Percentiles rank a stretch among this genome's conserved stretches.
Conservation (phyloP, 2,888 invertebrate genomes). For the Argyresthia goedartella region DNA sequence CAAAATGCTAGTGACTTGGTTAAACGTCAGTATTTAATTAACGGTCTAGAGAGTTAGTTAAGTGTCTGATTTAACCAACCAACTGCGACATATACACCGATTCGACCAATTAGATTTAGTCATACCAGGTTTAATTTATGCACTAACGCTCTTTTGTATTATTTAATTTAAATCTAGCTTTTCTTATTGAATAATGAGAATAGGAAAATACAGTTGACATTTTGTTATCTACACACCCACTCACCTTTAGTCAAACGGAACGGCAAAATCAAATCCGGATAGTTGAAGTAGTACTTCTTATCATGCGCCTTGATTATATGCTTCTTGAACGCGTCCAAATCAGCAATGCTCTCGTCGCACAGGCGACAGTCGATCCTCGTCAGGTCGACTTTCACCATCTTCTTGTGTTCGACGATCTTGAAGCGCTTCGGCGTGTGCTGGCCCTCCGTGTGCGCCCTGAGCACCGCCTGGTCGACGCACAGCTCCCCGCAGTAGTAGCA, state of each 20-base stretch:
- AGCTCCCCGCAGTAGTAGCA: constrained; percentile 51
- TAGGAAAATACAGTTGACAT: no score
- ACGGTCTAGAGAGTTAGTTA: no score
- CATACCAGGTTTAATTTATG: no score
- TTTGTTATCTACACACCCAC: no score
- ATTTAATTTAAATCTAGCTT: no score
- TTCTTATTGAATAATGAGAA: no score
- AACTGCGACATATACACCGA: no score
- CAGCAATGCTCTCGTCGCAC: constrained; percentile 30
- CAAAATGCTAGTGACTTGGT: no score
- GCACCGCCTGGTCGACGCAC: constrained; percentile 28
- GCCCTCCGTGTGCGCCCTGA: constrained; percentile 31
- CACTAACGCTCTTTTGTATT: no score
- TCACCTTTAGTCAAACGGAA: constrained; percentile 32
- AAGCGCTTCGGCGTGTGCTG: constrained; percentile 42
- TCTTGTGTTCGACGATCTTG: constrained; percentile 46
- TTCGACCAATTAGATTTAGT: no score
- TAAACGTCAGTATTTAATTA: no score
- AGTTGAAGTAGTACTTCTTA: constrained; percentile 44
- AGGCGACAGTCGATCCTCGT: constrained; percentile 48
- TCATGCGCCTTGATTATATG: constrained; percentile 36
- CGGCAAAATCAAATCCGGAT: constrained; percentile 42
- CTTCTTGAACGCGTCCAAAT: constrained; percentile 37
- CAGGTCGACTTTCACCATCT: constrained; percentile 54
- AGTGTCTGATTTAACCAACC: no score